Percentiles rank a stretch among this genome's conserved stretches.
These are phyloP conservation scores for Salvelinus alpinus DNA, from an alignment of 2,113 vertebrate species.

Conservation along the genomic window DNA sequence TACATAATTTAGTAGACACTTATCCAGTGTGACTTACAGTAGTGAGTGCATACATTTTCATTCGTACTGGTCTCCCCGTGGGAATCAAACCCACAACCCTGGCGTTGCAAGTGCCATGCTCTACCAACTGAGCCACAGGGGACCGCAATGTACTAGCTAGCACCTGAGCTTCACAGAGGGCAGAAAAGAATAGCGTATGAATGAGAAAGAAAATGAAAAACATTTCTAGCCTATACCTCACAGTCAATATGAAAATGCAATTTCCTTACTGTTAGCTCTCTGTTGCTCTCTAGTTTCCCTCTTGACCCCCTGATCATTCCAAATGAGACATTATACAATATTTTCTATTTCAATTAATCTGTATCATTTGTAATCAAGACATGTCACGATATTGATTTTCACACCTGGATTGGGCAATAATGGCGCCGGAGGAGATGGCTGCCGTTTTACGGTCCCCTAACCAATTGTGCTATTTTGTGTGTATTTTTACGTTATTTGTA, in stretches of 20 bases:
- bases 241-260: neutral
- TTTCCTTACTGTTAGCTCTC: neutral
- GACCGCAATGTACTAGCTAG: neutral
- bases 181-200: neutral
- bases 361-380: neutral
- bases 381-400: neutral
- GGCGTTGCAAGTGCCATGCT: too few species aligned
- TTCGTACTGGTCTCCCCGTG: too few species aligned
- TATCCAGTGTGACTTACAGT: too few species aligned
- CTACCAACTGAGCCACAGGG: too few species aligned
- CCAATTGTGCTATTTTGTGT: too few species aligned
- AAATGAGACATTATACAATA: neutral
- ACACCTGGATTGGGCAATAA: too few species aligned
- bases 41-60: too few species aligned
- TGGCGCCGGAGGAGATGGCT: too few species aligned
- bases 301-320: neutral
- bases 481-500: too few species aligned
- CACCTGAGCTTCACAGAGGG: neutral
- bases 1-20: neutral
- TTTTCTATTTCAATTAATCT: neutral
- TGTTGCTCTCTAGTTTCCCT: neutral
- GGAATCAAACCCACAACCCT: too few species aligned
- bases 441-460: too few species aligned
- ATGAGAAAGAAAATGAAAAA: neutral
- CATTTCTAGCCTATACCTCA: neutral